Evolutionary conservation across 2,888 invertebrate genomes (phyloP).

Genomic region (Napeogenes inachia): DNA sequence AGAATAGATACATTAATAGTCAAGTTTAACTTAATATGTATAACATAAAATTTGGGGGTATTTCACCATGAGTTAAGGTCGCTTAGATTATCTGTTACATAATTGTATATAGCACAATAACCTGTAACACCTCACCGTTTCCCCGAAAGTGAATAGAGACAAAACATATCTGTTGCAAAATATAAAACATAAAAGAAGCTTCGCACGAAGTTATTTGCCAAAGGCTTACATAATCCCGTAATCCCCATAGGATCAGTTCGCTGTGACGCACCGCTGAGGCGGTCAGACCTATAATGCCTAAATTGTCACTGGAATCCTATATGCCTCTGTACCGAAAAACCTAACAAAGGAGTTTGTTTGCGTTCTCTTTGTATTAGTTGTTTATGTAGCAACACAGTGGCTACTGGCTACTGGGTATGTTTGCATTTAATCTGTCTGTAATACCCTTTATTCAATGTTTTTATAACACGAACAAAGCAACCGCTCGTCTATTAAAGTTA

Average conservation of each 20-base stretch:
- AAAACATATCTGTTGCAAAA: constrained; percentile 25
- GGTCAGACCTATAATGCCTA: constrained; percentile 46
- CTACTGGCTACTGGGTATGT: constrained; percentile 51
- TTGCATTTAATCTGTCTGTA: constrained; percentile 72
- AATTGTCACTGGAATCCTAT: constrained; percentile 57
- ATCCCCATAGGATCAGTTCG: constrained; percentile 62
- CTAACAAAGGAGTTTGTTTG: constrained; percentile 68
- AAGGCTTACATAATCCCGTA: constrained; percentile 58
- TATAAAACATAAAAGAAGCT: constrained; percentile 50
- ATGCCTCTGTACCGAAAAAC: constrained; percentile 45
- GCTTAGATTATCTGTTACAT: too few relatives aligned
- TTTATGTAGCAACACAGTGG: constrained; percentile 60
- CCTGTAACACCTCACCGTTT: constrained; percentile 15
- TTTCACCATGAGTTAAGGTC: too few relatives aligned
- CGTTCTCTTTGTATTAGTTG: constrained; percentile 63
- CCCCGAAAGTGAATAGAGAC: constrained; percentile 11
- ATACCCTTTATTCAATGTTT: constrained; percentile 59
- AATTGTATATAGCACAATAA: not conserved
- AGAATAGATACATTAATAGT: too few relatives aligned
- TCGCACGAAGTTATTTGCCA: constrained; percentile 57
- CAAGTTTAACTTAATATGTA: too few relatives aligned
- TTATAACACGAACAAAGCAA: constrained; percentile 48
- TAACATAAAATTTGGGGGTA: too few relatives aligned
- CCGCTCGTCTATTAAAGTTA: constrained; percentile 11
- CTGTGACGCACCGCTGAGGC: constrained; percentile 39